phyloP scores from a whole-genome alignment of 2,888 invertebrate genomes.

The Entomobrya multifasciata region DNA sequence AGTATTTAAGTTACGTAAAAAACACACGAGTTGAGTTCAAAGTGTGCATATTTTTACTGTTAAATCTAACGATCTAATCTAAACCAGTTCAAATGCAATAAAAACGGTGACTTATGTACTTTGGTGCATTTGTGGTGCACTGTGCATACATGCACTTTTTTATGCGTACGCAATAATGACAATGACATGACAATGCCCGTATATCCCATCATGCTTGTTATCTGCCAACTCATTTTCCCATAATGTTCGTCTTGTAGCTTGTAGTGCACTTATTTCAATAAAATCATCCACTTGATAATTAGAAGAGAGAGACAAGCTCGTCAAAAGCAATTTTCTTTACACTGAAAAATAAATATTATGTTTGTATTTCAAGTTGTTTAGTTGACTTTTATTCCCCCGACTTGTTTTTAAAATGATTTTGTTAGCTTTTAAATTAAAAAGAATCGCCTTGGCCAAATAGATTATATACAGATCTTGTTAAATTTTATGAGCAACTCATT shows the following conservation, averaged over 20 bases:
- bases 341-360: too few relatives aligned
- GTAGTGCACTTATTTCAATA: not conserved
- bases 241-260: not conserved
- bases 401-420: too few relatives aligned
- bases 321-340: too few relatives aligned
- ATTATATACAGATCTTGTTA: conserved; percentile 47
- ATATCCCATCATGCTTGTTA: not conserved
- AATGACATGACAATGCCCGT: not conserved
- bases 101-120: too few relatives aligned
- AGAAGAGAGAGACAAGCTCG: too few relatives aligned
- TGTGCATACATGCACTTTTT: conserved; percentile 39
- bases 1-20: conserved; percentile 18
- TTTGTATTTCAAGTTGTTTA: too few relatives aligned
- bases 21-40: not conserved
- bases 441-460: too few relatives aligned
- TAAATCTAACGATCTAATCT: conserved; percentile 37
- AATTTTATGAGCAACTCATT: conserved; percentile 35
- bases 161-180: too few relatives aligned
- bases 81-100: conserved; percentile 63
- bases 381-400: too few relatives aligned
- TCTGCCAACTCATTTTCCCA: conserved; percentile 26
- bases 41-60: not conserved
- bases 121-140: too few relatives aligned
- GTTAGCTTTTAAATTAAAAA: too few relatives aligned
- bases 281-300: too few relatives aligned